phyloP scores from a whole-genome alignment of 2,797 vertebrate species.

The Spondyliosoma cantharus region DNA sequence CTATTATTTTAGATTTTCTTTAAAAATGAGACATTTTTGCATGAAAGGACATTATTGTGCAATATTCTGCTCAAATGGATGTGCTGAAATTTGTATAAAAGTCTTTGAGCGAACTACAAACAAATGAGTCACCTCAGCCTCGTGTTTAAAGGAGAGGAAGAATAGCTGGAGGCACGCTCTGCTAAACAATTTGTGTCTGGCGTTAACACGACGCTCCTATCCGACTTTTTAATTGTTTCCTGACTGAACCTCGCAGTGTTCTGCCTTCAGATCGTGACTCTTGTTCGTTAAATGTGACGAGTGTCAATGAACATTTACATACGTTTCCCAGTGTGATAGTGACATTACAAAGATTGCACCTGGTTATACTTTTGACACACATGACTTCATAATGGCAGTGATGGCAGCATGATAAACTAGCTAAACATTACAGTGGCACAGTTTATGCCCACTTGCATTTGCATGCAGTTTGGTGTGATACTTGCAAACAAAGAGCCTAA shows the following conservation, averaged over 20 bases:
- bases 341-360: background rate
- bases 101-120: constrained; percentile 37
- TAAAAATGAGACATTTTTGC: constrained; percentile 14
- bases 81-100: constrained; percentile 41
- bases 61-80: constrained; percentile 29
- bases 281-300: background rate
- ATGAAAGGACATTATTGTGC: constrained; percentile 25
- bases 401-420: constrained; percentile 5
- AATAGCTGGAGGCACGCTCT: constrained; percentile 23
- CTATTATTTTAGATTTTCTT: too few species aligned
- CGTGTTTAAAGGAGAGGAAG: constrained; percentile 22
- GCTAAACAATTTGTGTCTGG: constrained; percentile 17
- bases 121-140: constrained; percentile 35
- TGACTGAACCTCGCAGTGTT: background rate
- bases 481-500: background rate
- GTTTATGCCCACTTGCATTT: constrained; percentile 27
- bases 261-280: background rate
- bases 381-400: background rate
- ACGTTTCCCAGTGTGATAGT: background rate
- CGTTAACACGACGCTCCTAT: background rate
- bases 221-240: constrained; percentile 11
- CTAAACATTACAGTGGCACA: constrained; percentile 21
- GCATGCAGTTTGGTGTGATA: constrained; percentile 15
- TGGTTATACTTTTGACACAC: constrained; percentile 4
- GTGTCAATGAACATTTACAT: background rate